Percentiles rank a stretch among this genome's conserved stretches.
Conservation (phyloP, 2,797 vertebrate species). For the Limnodromus scolopaceus region DNA sequence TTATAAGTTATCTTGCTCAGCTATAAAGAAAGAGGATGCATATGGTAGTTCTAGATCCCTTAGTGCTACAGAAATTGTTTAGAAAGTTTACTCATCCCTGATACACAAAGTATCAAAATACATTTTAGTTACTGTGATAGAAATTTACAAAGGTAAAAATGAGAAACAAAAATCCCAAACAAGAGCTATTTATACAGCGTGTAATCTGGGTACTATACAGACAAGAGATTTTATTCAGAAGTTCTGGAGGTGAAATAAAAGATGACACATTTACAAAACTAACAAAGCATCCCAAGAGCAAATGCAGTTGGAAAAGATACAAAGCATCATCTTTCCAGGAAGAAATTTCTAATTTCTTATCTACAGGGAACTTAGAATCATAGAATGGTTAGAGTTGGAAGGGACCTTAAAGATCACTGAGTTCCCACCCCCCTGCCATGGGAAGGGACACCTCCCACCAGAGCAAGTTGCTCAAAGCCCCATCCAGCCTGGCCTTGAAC, state of each 20-base stretch:
- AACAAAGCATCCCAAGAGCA: neutral
- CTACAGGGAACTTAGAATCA: neutral
- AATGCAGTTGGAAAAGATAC: neutral
- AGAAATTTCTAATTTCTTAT: neutral
- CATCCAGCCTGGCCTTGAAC: too few species aligned
- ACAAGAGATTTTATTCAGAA: neutral
- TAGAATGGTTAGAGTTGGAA: too few species aligned
- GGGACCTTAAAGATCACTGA: too few species aligned
- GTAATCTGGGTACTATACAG: neutral
- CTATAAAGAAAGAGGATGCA: neutral
- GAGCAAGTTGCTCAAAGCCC: too few species aligned
- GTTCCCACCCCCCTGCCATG: too few species aligned
- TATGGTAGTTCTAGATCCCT: neutral
- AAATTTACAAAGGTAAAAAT: neutral
- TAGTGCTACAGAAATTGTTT: neutral
- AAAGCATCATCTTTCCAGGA: neutral
- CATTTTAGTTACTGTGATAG: neutral
- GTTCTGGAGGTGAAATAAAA: neutral
- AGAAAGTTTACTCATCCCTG: neutral
- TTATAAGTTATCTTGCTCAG: neutral
- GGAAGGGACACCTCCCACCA: too few species aligned
- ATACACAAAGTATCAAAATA: neutral
- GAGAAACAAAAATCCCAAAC: neutral
- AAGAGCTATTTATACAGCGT: neutral
- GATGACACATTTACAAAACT: neutral